Conservation (phyloP, 2,113 vertebrate species). For the Neogale vison region DNA sequence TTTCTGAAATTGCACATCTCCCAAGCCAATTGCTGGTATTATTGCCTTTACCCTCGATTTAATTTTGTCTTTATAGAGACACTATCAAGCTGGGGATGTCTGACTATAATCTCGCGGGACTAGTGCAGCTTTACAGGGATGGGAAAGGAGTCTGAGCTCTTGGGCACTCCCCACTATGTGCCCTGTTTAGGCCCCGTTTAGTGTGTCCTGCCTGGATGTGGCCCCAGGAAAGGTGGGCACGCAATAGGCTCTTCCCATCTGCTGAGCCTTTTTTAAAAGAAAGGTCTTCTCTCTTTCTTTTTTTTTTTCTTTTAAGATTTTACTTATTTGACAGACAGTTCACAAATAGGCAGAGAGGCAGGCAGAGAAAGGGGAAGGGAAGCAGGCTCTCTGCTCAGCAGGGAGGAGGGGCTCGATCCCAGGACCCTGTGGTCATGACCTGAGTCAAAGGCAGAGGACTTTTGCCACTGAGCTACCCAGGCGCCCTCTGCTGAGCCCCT, state of each 20-base stretch:
- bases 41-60: not conserved
- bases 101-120: not conserved
- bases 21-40: not conserved
- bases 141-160: not conserved
- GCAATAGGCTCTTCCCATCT: not conserved
- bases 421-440: no score
- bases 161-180: not conserved
- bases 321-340: no score
- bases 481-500: not conserved
- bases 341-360: no score
- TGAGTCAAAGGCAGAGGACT: no score
- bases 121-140: not conserved
- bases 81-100: not conserved
- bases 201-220: not conserved
- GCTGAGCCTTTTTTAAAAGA: no score
- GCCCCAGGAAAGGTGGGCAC: accelerated
- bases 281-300: no score
- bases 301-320: no score
- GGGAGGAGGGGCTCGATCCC: no score
- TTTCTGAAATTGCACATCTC: conserved; percentile 5
- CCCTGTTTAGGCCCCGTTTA: no score
- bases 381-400: no score
- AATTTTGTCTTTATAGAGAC: not conserved
- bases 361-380: no score
- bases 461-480: no score